Evolutionary conservation across 1,140 invertebrate genomes (phyloP), one percentile per base, ranked within the genome.

Genomic region (Leptestheria dahalacensis): DNA sequence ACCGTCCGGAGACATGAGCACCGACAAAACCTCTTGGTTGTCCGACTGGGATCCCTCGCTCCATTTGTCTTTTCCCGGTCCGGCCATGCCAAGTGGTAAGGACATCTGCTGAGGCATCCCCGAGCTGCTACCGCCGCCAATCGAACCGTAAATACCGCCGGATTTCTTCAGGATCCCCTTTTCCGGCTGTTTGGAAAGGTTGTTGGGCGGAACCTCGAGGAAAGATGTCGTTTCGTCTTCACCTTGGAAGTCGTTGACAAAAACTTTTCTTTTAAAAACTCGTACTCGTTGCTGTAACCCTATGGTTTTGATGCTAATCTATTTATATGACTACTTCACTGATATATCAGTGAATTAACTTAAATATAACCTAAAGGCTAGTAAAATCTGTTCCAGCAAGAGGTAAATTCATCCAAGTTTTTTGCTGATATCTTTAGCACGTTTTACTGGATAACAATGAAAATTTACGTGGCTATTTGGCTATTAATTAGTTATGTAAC

Each of bases 81-180:
- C 48, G 25, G 21, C 33, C 51, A 48, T 33, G 25, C 48, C 48
- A 25, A 60, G 10, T 10, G 58, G 49, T 52, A 60, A 21, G 1
- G 58, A 33, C 24, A 60, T 24, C 52, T 54, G 52, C 51, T 29
- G 61, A 50, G 51, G 21, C 3, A 59, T 28, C 48, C 61, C 62
- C 10, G 29, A 55, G 58, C 62, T 61, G 55, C 63, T 51, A 60
- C 57, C 54, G 55, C 64, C 62, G 77, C 76, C 67, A 83, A 69
- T 79, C 67, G 83, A 80, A 65, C 85, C 83, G 67, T 88, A 88
- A 64, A 80, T 79, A 67, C 67, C 74, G 69, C 84, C 84, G 71
- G 88, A 87, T 77, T 91, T 91, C 73, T 92, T 82, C 69, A 92
- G 85, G 65, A 90, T 90, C 65, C 84, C 84, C 71, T 88, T 88